These are phyloP conservation scores for Hippoglossus stenolepis DNA, from an alignment of 2,113 vertebrate species.

Conservation along the genomic window DNA sequence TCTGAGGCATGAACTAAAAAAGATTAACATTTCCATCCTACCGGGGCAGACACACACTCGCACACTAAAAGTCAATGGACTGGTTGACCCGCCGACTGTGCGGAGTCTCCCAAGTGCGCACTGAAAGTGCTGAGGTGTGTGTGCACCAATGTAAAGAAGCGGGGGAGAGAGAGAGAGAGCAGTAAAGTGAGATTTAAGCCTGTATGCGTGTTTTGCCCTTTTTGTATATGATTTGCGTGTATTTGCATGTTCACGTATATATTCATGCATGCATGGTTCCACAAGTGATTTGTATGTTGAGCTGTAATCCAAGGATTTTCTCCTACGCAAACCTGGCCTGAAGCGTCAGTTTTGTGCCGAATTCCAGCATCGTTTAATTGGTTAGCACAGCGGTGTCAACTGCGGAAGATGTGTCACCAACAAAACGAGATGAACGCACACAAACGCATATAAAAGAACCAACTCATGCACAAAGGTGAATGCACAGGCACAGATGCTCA, in stretches of 20 bases:
- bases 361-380: constrained; percentile 25
- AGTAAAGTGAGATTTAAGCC: background rate
- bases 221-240: background rate
- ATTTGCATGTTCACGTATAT: constrained; percentile 21
- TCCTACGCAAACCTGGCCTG: constrained; percentile 8
- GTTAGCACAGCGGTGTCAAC: constrained; percentile 1
- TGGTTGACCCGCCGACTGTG: constrained; percentile 39
- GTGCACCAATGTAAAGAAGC: background rate
- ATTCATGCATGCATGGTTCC: constrained; percentile 7
- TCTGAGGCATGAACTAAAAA: constrained; percentile 40
- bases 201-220: background rate
- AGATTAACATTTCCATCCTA: constrained; percentile 39
- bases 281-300: constrained; percentile 7
- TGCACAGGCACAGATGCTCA: background rate
- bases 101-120: constrained; percentile 7
- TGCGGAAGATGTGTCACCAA: background rate
- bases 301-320: constrained; percentile 16
- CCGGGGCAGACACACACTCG: constrained; percentile 8
- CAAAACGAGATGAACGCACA: background rate
- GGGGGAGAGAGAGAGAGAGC: background rate
- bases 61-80: constrained; percentile 45
- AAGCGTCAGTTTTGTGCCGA: constrained; percentile 28
- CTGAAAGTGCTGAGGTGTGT: constrained; percentile 17
- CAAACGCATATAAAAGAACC: background rate
- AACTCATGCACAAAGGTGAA: background rate